Percentiles rank a stretch among this genome's conserved stretches.
Conservation (phyloP, 1,140 invertebrate species). For the Belonocnema kinseyi region DNA sequence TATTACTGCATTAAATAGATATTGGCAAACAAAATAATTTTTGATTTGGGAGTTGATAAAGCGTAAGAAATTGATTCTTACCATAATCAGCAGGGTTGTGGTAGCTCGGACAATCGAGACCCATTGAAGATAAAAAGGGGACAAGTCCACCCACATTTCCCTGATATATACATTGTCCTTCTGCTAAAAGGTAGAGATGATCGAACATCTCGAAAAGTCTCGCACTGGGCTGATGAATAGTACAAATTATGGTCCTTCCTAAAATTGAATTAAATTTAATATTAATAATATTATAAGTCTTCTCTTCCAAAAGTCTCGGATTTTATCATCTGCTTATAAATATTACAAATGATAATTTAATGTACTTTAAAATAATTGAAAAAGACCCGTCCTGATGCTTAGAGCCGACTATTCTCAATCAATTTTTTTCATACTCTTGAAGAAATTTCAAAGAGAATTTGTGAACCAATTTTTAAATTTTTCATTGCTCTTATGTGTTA, state of each 20-base stretch:
- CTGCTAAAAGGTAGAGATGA: slow-evolving; percentile 90
- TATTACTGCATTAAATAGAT: too few relatives aligned
- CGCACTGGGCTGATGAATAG: slow-evolving; percentile 97
- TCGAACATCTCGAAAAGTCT: slow-evolving; percentile 98
- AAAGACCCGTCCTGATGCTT: not conserved
- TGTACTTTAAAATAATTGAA: not conserved
- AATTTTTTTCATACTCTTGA: too few relatives aligned
- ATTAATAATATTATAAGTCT: too few relatives aligned
- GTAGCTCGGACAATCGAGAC: slow-evolving; percentile 92
- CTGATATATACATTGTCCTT: slow-evolving; percentile 94
- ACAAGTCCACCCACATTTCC: slow-evolving; percentile 88
- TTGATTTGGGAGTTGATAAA: too few relatives aligned
- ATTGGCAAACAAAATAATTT: too few relatives aligned
- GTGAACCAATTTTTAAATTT: too few relatives aligned
- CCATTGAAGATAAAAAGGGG: slow-evolving; percentile 89
- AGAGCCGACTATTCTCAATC: too few relatives aligned
- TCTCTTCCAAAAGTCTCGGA: not conserved
- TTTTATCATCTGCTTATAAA: too few relatives aligned
- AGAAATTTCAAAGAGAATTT: too few relatives aligned
- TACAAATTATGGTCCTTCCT: slow-evolving; percentile 94
- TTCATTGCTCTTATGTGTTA: too few relatives aligned
- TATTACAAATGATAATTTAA: not conserved
- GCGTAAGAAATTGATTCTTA: slow-evolving; percentile 66
- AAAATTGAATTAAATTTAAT: slow-evolving; percentile 49
- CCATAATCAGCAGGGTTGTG: slow-evolving; percentile 97